Base-by-base conservation (phyloP, 2,797 vertebrate genomes). In the Chaunax sp. region DNA sequence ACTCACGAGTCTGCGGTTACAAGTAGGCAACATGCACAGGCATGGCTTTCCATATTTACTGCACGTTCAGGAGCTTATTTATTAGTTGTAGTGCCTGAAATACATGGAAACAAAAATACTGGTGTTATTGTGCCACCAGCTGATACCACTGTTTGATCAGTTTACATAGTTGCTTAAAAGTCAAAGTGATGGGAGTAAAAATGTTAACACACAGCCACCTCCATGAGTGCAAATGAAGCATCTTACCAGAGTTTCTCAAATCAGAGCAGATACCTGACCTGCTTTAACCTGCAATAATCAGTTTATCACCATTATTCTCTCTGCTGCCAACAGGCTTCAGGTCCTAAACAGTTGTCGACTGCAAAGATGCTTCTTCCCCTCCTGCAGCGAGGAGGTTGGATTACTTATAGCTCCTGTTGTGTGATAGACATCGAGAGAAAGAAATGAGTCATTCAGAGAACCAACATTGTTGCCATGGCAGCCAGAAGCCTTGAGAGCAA, bases 381-480 rank as follows among this genome's bases (percentile, higher is more conserved):
- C 81, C 81, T 82, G 79, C 78, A 81, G 69, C 76, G 69, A 75
- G 75, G 80, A 81, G 85, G 72, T 70, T 85, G 70, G 75, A 77
- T 77, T 77, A 72, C 68, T 83, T 77, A 65, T 75, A 64, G 76
- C 83, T 84, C 77, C 78, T 75, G 82, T 82, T 82, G 87, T 86
- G 82, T 85, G 88, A 90, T 90, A 85, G 85, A 89, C 87, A 81
- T 77, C 80, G 81, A 86, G n/a, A n/a, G n/a, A n/a, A n/a, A 91
- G 87, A 87, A 82, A 90, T 90, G 91, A 93, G 87, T 93, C 92
- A 93, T 80, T 81, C 64, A 71, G 84, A 89, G 86, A 91, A 75
- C n/a, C 71, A 70, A 69, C 85, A 86, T 71, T 61, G 92, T 93
- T 93, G 81, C 89, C 84, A 92, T 89, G 88, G 87, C 83, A 93